phyloP scores from a whole-genome alignment of 2,797 vertebrate genomes.

The Neomorphus geoffroyi region DNA sequence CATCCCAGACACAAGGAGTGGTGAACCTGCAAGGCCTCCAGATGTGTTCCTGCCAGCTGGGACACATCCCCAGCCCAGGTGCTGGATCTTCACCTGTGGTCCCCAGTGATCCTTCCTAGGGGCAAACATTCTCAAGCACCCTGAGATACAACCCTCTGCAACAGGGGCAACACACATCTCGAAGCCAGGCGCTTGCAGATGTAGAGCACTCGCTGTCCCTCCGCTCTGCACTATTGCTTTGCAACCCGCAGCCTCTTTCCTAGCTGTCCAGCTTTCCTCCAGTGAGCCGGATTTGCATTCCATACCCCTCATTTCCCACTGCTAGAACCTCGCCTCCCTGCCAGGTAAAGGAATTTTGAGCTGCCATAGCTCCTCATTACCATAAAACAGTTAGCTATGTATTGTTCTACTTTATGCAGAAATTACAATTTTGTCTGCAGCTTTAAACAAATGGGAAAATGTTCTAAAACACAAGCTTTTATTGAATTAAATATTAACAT shows the following conservation, averaged over 20 bases:
- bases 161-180: not conserved
- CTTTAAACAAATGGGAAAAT: constrained; percentile 60
- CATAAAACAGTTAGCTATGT: not conserved
- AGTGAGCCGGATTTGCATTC: not conserved
- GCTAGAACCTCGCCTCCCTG: not conserved
- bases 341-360: not conserved
- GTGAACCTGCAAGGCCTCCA: not conserved
- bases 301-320: accelerated
- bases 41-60: not conserved
- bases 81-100: accelerated
- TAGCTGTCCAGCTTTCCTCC: not conserved
- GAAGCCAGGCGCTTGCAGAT: accelerated
- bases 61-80: not conserved
- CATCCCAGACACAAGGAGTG: not conserved
- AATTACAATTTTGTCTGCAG: constrained; percentile 48
- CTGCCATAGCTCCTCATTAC: constrained; percentile 24
- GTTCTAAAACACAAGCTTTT: constrained; percentile 59
- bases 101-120: not conserved
- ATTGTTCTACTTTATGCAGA: constrained; percentile 21
- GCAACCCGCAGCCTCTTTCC: not conserved
- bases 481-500: constrained; percentile 76
- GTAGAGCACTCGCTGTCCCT: accelerated
- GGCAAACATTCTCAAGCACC: not conserved
- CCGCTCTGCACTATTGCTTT: not conserved
- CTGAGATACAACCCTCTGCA: not conserved